These are phyloP conservation scores for Ernsta delagoae DNA, from an alignment of 2,888 invertebrate species.

Conservation along the genomic window DNA sequence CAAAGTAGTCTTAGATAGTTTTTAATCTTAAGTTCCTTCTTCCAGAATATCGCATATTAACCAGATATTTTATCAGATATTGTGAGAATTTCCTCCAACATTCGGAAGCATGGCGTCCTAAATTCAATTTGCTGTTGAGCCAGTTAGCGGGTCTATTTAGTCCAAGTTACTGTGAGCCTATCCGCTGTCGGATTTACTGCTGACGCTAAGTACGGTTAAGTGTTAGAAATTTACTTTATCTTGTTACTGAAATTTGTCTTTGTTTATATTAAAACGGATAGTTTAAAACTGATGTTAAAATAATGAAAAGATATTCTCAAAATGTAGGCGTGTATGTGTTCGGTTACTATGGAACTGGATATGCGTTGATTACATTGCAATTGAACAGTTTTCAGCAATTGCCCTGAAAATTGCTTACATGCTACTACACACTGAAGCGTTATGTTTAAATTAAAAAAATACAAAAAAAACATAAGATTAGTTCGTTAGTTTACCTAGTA, in stretches of 20 bases:
- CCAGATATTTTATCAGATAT: not conserved
- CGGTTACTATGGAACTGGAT: not conserved
- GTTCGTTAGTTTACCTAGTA: no score
- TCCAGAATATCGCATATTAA: no score
- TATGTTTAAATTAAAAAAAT: no score
- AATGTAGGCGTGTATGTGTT: no score
- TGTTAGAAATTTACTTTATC: conserved; percentile 9
- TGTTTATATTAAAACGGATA: not conserved
- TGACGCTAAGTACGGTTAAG: conserved; percentile 14
- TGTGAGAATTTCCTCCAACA: not conserved
- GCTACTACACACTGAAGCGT: not conserved
- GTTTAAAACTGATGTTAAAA: not conserved
- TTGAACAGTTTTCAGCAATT: not conserved
- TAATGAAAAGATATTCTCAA: no score
- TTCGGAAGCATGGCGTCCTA: not conserved
- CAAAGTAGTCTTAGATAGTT: no score
- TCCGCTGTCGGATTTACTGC: conserved; percentile 18
- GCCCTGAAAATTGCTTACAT: not conserved
- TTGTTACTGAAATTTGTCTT: not conserved
- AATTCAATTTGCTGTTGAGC: not conserved
- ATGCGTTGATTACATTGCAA: not conserved
- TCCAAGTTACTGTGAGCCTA: conserved; percentile 12
- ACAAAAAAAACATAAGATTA: no score
- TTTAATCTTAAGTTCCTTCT: no score
- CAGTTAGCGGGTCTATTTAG: not conserved